phyloP scores from a whole-genome alignment of 1,140 invertebrate genomes.

The Pseudomyrmex concolor region DNA sequence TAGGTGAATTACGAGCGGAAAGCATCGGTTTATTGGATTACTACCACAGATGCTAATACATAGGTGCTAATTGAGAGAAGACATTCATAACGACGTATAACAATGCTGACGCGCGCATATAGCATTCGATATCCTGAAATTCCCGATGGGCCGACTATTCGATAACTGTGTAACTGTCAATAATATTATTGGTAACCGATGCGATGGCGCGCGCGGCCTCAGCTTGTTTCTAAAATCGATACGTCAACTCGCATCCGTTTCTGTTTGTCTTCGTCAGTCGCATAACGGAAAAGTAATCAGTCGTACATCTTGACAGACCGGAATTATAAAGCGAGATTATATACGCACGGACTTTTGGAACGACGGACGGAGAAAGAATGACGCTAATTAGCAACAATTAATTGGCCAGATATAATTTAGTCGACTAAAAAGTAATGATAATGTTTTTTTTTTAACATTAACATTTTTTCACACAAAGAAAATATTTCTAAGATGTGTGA shows the following conservation, averaged over 20 bases:
- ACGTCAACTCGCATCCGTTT: conserved; percentile 64
- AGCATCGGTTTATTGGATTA: conserved; percentile 65
- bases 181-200: conserved; percentile 71
- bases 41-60: conserved; percentile 66
- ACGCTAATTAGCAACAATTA: background rate
- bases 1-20: conserved; percentile 16
- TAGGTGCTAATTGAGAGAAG: conserved; percentile 70
- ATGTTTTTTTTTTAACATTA: too few species aligned
- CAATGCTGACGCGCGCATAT: conserved; percentile 50
- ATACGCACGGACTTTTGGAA: background rate
- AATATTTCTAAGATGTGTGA: too few species aligned
- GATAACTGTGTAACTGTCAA: conserved; percentile 71
- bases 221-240: conserved; percentile 75
- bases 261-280: conserved; percentile 24
- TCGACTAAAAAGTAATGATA: too few species aligned
- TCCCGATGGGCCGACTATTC: conserved; percentile 34
- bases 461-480: too few species aligned
- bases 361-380: too few species aligned
- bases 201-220: conserved; percentile 71
- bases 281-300: conserved; percentile 40
- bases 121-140: conserved; percentile 65
- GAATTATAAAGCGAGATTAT: background rate
- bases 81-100: conserved; percentile 36
- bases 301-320: background rate
- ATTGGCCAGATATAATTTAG: background rate